Evolutionary conservation across 2,797 vertebrate genomes (phyloP).

Genomic region (Mionectes olivaceus): DNA sequence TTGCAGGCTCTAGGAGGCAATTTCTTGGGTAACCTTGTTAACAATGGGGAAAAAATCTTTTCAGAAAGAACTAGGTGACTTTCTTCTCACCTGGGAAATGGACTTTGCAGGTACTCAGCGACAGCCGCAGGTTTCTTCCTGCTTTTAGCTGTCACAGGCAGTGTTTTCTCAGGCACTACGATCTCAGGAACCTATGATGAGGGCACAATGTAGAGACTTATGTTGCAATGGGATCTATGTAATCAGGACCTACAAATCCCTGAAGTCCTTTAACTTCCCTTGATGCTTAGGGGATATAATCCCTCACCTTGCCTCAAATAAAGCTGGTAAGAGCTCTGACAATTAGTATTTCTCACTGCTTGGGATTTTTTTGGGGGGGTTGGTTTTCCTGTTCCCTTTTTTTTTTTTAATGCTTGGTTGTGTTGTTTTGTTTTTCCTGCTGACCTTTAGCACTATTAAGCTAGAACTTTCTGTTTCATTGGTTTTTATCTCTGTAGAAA

Average conservation of each 20-base stretch:
- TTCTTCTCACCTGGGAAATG: background rate
- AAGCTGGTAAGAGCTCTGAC: background rate
- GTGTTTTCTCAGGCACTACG: rapidly evolving
- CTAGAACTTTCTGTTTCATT: background rate
- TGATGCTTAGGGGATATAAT: background rate
- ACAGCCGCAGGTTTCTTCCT: background rate
- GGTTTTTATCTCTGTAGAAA: background rate
- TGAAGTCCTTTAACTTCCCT: background rate
- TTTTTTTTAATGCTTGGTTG: background rate
- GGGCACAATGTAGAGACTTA: background rate
- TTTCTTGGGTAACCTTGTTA: background rate
- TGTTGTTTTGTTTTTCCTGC: background rate
- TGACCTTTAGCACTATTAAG: background rate
- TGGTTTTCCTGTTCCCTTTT: background rate
- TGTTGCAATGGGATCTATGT: background rate
- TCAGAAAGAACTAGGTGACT: background rate
- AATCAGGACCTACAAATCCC: background rate
- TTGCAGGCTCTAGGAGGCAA: background rate
- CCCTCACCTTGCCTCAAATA: background rate
- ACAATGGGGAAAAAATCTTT: background rate
- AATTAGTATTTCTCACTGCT: background rate
- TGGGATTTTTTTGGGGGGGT: background rate
- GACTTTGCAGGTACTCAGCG: background rate
- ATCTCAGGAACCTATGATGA: background rate
- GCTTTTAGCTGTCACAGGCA: background rate